phyloP scores from a whole-genome alignment of 2,888 invertebrate genomes.

The Uropetala carovei region DNA sequence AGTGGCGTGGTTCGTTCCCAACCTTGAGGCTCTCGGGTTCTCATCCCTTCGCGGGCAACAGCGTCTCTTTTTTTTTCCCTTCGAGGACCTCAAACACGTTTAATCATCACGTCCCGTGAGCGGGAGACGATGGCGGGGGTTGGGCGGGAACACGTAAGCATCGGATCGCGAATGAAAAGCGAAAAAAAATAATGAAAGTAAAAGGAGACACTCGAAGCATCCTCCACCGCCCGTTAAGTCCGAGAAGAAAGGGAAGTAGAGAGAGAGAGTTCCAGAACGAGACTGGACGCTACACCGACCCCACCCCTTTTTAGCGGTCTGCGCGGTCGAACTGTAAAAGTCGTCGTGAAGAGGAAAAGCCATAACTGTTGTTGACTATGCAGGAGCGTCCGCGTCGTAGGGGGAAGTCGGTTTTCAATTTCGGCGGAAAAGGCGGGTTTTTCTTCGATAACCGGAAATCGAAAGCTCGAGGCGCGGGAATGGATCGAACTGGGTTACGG shows the following conservation, averaged over 20 bases:
- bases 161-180: neutral
- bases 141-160: neutral
- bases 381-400: neutral
- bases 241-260: neutral
- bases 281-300: neutral
- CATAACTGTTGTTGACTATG: neutral
- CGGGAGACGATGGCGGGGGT: neutral
- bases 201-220: neutral
- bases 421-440: no score
- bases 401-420: no score
- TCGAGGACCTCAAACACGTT: neutral
- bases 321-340: slow-evolving; percentile 36
- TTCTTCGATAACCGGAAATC: no score
- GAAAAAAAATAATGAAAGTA: neutral
- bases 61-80: neutral
- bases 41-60: neutral
- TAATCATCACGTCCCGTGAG: neutral
- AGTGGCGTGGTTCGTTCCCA: neutral
- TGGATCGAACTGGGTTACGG: no score
- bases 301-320: slow-evolving; percentile 36
- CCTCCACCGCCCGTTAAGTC: neutral
- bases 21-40: slow-evolving; percentile 26
- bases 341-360: neutral
- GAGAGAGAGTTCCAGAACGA: slow-evolving; percentile 3
- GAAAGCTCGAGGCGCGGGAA: no score